Evolutionary conservation across 2,888 invertebrate genomes (phyloP), one percentile per base, ranked within the genome.

Genomic region (Dusona sp.): DNA sequence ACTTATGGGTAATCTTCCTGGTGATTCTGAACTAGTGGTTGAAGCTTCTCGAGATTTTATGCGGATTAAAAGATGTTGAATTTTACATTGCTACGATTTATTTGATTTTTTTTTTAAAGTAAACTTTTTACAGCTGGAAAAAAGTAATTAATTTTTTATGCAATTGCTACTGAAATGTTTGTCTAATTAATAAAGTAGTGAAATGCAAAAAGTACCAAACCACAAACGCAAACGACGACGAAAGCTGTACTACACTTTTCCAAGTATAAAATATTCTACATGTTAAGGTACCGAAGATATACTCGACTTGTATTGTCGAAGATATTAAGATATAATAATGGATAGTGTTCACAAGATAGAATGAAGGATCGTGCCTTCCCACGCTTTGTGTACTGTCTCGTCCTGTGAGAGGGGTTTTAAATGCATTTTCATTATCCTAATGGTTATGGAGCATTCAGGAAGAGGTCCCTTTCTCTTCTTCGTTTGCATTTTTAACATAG

Each of bases 381-480:
- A 11, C 16, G 67, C 67, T 79, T n/a, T 29, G 51, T 29, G 22
- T 74, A 67, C 61, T 51, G 38, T 51, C 61, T 29, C 68, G 54
- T 64, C 38, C 57, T 74, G 81, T 45, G 13, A 72, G 64, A 77
- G 70, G 70, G 57, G 48, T 68, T 78, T 68, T 67, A 83, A 85
- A 85, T 85, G 86, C 84, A 86, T 88, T 89, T 89, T 89, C 89
- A 90, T 89, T 88, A 89, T 90, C 88, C 88, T 88, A 85, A 86
- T 82, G 84, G 84, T 82, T 79, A 85, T 83, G 85, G 82, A 85
- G 82, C 79, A 68, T 79, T 79, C 86, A 70, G 79, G 81, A 79
- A 75, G 25, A 75, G 78, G 42, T 25, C 68, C 70, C 70, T 79
- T 83, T 79, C 79, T 74, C 75, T 75, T 65, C 65, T 70, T 83